A percentile compares a stretch with the other conserved stretches of the same genome.
Evolutionary conservation across 2,888 invertebrate genomes (phyloP).

Genomic region (Dromius quadrimaculatus): DNA sequence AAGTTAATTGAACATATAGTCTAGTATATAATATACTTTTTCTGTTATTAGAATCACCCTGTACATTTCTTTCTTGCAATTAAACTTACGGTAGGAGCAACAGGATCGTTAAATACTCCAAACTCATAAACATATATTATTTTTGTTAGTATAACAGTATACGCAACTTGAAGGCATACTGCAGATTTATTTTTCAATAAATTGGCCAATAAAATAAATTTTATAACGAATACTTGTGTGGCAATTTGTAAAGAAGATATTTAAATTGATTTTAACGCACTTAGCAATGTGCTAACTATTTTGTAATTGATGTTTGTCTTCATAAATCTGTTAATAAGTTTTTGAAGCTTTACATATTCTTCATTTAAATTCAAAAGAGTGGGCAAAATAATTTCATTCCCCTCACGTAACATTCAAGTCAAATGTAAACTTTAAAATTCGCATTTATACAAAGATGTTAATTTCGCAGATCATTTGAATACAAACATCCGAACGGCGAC

Average conservation of each 20-base stretch:
- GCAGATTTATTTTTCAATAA: background rate
- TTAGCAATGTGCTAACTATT: background rate
- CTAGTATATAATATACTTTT: too few species aligned
- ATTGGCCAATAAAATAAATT: slow-evolving; percentile 13
- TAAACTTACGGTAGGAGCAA: slow-evolving; percentile 10
- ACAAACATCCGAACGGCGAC: slow-evolving; percentile 8
- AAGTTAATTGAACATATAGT: too few species aligned
- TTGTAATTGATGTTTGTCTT: slow-evolving; percentile 5
- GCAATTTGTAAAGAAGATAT: slow-evolving; percentile 1
- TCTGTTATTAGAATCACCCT: too few species aligned
- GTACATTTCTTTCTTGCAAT: background rate
- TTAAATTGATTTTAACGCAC: slow-evolving; percentile 1
- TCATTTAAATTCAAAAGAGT: background rate
- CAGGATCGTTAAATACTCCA: slow-evolving; percentile 4
- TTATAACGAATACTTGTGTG: slow-evolving; percentile 15
- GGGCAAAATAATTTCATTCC: background rate
- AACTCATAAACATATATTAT: slow-evolving; percentile 28
- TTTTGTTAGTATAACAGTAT: slow-evolving; percentile 26
- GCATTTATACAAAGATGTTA: slow-evolving; percentile 38
- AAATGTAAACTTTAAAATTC: slow-evolving; percentile 9
- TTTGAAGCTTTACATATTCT: background rate
- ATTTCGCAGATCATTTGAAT: slow-evolving; percentile 40
- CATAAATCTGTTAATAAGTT: background rate
- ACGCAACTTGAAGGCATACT: slow-evolving; percentile 2
- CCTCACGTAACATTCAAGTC: slow-evolving; percentile 10